Base-by-base conservation (phyloP, 2,113 vertebrate genomes). In the Parus major region DNA sequence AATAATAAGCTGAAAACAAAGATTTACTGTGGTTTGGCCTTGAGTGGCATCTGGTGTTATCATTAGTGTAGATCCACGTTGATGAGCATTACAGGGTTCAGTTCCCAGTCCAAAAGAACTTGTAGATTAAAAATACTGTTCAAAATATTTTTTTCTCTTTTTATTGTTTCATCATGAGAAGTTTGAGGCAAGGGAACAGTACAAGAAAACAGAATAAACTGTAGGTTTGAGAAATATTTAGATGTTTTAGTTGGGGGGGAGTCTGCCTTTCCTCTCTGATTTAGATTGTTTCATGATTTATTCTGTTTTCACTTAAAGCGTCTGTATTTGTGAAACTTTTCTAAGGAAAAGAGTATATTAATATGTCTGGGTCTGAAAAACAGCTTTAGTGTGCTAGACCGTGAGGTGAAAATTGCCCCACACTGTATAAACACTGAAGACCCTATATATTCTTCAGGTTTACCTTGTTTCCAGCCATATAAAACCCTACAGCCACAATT, bases 381-480 rank as follows among this genome's bases (percentile, higher is more conserved):
- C 33, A 69, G 52, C 77, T 78, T 83, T 64, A 92, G 49, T 93
- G 68, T 93, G 60, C 68, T 89, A 87, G 73, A 77, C 60, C 87
- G 47, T 6, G 4, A 69, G 4, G 24, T 93, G 78, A 88, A 93
- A 93, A 95, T 88, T 94, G 36, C 61, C 60, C 56, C 41, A 64
- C 29, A 39, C 73, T 84, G 46, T 69, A 71, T 89, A 95, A 96
- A 93, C 85, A 92, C 44, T 60, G 76, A 94, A 92, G 85, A 94
- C 79, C 39, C 64, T 33, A n/a, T 85, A 85, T 95, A 70, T 94
- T 93, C 85, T 88, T 83, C 72, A 90, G 41, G 63, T 95, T 94
- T 95, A 76, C 63, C 64, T 78, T 93, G 57, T 82, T 96, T 91
- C 80, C 82, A 94, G 70, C 33, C 71, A 61, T 90, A 83, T 96